A percentile compares a stretch with the other conserved stretches of the same genome.
phyloP scores from a whole-genome alignment of 2,113 vertebrate species.

The Aviceda subcristata region DNA sequence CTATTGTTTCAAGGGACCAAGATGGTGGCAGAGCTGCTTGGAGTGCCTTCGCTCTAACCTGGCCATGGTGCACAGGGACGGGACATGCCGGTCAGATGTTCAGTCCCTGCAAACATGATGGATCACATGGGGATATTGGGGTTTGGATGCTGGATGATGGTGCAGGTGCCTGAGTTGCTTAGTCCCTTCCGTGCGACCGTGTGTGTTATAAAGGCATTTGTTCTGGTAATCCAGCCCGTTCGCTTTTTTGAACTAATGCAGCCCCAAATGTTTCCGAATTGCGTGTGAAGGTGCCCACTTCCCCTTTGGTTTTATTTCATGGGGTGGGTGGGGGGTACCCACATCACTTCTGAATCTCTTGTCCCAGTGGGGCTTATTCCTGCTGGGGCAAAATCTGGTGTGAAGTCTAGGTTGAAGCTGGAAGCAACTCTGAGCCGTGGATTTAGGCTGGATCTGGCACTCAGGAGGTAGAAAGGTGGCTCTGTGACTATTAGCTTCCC shows the following conservation, averaged over 20 bases:
- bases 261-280: neutral
- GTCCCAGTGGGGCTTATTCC: neutral
- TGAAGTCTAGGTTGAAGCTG: neutral
- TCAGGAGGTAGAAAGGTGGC: neutral
- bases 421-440: neutral
- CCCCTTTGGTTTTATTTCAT: neutral
- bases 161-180: too few species aligned
- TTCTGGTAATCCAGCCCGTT: neutral
- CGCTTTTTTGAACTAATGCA: neutral
- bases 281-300: neutral
- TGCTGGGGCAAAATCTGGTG: neutral
- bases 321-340: too few species aligned
- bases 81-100: accelerated
- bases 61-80: accelerated
- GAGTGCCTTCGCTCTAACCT: neutral
- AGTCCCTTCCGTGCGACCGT: neutral
- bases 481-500: neutral
- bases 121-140: neutral
- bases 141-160: too few species aligned
- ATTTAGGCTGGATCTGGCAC: neutral
- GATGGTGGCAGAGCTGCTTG: neutral
- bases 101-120: accelerated
- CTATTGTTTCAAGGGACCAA: neutral
- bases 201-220: neutral
- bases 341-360: accelerated